These are phyloP conservation scores for Erinaceus europaeus DNA, from an alignment of 2,113 vertebrate species.

Conservation along the genomic window DNA sequence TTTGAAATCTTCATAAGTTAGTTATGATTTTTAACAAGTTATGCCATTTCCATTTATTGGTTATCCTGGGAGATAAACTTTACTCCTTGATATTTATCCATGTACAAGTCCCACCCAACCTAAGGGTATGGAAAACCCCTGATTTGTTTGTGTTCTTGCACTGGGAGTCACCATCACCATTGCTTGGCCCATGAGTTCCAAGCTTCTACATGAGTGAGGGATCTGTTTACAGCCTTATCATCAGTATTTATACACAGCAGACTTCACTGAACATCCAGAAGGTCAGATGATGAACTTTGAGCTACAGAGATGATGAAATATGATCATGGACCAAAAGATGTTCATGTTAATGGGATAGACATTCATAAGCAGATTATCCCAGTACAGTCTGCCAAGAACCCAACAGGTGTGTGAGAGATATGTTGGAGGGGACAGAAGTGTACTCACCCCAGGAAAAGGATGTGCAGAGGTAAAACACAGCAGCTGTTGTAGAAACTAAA, in stretches of 20 bases:
- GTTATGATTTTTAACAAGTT: too few relatives aligned
- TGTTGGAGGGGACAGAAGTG: neutral
- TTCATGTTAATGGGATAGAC: neutral
- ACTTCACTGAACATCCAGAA: neutral
- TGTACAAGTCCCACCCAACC: accelerated
- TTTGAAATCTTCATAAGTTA: too few relatives aligned
- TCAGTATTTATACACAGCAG: neutral
- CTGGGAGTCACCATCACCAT: accelerated
- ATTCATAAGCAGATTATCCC: neutral
- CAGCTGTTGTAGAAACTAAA: neutral
- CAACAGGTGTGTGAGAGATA: too few relatives aligned
- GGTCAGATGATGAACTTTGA: accelerated
- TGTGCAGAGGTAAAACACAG: neutral
- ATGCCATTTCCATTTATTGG: too few relatives aligned
- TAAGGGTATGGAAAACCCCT: neutral
- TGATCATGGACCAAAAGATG: neutral
- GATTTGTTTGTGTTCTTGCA: accelerated
- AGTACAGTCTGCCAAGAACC: too few relatives aligned
- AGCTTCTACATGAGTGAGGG: neutral
- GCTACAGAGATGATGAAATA: neutral
- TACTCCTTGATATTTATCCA: too few relatives aligned
- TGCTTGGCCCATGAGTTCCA: neutral
- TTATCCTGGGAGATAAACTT: too few relatives aligned
- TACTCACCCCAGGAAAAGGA: neutral
- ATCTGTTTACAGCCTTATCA: neutral